A percentile compares a stretch with the other conserved stretches of the same genome.
Evolutionary conservation across 2,888 invertebrate species (phyloP).

Genomic region (Meandrusa payeni): DNA sequence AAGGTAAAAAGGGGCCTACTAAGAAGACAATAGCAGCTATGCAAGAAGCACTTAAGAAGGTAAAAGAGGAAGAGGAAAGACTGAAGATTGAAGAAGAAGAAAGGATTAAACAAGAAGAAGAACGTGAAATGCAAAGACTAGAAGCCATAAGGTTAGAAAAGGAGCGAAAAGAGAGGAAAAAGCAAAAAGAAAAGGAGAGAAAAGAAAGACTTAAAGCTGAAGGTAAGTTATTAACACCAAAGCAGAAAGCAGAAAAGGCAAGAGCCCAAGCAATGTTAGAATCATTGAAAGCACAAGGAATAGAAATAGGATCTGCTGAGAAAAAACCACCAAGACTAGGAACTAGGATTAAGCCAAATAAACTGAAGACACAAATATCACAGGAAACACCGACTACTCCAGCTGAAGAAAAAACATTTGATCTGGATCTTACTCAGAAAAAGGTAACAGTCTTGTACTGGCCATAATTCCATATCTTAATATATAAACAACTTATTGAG

Average conservation of each 20-base stretch:
- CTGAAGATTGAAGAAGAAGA: slow-evolving; percentile 89
- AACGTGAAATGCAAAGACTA: slow-evolving; percentile 85
- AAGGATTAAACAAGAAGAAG: slow-evolving; percentile 85
- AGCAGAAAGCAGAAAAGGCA: slow-evolving; percentile 95
- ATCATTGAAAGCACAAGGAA: slow-evolving; percentile 92
- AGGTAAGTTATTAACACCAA: slow-evolving; percentile 95
- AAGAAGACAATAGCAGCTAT: slow-evolving; percentile 94
- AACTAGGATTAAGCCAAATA: slow-evolving; percentile 87
- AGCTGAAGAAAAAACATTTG: slow-evolving; percentile 67
- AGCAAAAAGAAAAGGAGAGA: slow-evolving; percentile 94
- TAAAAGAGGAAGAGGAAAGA: slow-evolving; percentile 94
- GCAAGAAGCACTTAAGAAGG: slow-evolving; percentile 94
- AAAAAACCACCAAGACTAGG: slow-evolving; percentile 83
- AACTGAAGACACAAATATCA: slow-evolving; percentile 83
- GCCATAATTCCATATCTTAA: too few relatives aligned
- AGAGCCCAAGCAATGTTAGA: slow-evolving; percentile 94
- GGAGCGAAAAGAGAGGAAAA: slow-evolving; percentile 93
- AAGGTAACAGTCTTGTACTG: slow-evolving; percentile 51
- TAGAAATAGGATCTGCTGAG: slow-evolving; percentile 88
- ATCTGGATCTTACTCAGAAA: slow-evolving; percentile 77
- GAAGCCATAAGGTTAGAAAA: slow-evolving; percentile 90
- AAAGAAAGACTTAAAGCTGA: slow-evolving; percentile 97
- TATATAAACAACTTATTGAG: too few relatives aligned
- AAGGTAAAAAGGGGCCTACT: slow-evolving; percentile 86
- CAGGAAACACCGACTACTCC: slow-evolving; percentile 76